Percentiles rank a stretch among this genome's conserved stretches.
These are phyloP conservation scores for Falco peregrinus DNA, from an alignment of 2,797 vertebrate species.

Conservation along the genomic window DNA sequence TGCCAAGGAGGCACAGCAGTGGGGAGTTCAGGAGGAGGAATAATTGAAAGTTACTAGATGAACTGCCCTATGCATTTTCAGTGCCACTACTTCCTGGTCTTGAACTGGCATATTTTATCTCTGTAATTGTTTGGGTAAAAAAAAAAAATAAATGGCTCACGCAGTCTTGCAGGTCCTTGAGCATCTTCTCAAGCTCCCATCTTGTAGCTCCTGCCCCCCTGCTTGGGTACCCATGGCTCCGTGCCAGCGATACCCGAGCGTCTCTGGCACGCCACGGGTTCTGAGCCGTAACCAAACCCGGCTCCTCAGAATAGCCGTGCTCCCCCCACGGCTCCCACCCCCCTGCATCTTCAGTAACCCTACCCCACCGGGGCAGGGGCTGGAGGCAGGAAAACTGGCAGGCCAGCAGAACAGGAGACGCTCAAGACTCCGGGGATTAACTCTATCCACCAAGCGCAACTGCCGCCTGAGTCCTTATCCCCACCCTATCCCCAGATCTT, in stretches of 20 bases:
- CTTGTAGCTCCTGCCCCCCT: background rate
- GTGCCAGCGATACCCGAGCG: background rate
- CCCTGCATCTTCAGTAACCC: slow-evolving; percentile 41
- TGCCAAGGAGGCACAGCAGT: background rate
- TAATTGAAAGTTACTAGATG: background rate
- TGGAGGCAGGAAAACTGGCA: background rate
- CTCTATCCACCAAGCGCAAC: slow-evolving; percentile 12
- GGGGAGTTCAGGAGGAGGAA: background rate
- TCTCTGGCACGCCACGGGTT: slow-evolving; percentile 30
- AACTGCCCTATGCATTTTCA: background rate
- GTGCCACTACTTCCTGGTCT: background rate
- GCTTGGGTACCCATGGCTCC: background rate
- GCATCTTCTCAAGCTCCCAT: background rate
- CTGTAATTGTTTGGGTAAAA: background rate
- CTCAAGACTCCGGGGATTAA: slow-evolving; percentile 60
- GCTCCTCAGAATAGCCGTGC: slow-evolving; percentile 57
- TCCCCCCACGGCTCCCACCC: background rate
- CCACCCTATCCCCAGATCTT: background rate
- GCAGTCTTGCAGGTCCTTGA: background rate
- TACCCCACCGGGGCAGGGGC: slow-evolving; percentile 5
- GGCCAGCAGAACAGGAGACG: slow-evolving; percentile 31
- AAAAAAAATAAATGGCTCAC: background rate
- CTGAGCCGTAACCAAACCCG: slow-evolving; percentile 38
- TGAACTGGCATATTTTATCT: background rate
- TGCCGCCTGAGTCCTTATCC: background rate